A percentile compares a stretch with the other conserved stretches of the same genome.
These are phyloP conservation scores for Anthoptus insignis DNA, from an alignment of 2,888 invertebrate genomes.

Conservation along the genomic window DNA sequence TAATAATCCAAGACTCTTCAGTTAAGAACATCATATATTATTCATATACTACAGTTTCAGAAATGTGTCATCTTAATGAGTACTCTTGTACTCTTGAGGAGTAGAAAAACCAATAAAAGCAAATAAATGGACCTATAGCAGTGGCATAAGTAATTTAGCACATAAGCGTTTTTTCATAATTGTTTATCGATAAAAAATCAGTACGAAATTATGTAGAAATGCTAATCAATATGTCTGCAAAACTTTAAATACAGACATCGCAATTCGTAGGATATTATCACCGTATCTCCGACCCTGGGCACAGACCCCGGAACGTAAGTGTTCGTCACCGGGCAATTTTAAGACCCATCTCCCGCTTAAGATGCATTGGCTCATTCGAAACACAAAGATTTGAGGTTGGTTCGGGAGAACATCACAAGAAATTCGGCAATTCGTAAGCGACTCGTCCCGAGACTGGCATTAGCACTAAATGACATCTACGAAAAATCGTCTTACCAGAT, in stretches of 20 bases:
- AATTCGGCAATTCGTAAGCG: slow-evolving; percentile 83
- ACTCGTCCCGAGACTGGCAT: slow-evolving; percentile 78
- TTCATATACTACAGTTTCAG: too few species aligned
- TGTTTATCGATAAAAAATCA: too few species aligned
- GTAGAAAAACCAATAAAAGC: too few species aligned
- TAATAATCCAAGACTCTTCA: too few species aligned
- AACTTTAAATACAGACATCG: not conserved
- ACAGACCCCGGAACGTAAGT: slow-evolving; percentile 50
- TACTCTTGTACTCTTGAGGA: too few species aligned
- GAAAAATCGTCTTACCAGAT: slow-evolving; percentile 77
- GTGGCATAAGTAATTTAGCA: too few species aligned
- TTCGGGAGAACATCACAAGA: slow-evolving; percentile 69
- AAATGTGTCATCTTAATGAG: too few species aligned
- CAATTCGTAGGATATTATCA: slow-evolving; percentile 49
- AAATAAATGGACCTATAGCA: too few species aligned
- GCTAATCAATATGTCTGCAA: too few species aligned
- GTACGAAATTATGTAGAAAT: too few species aligned
- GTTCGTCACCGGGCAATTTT: slow-evolving; percentile 72
- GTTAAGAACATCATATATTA: too few species aligned
- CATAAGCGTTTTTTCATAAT: too few species aligned
- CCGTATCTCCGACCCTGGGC: slow-evolving; percentile 56
- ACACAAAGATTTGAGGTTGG: slow-evolving; percentile 77
- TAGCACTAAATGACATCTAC: slow-evolving; percentile 85
- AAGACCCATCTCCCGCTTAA: slow-evolving; percentile 76
- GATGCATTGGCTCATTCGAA: slow-evolving; percentile 84